Base-by-base conservation (phyloP, 2,888 invertebrate genomes). In the Podabrus alpinus region DNA sequence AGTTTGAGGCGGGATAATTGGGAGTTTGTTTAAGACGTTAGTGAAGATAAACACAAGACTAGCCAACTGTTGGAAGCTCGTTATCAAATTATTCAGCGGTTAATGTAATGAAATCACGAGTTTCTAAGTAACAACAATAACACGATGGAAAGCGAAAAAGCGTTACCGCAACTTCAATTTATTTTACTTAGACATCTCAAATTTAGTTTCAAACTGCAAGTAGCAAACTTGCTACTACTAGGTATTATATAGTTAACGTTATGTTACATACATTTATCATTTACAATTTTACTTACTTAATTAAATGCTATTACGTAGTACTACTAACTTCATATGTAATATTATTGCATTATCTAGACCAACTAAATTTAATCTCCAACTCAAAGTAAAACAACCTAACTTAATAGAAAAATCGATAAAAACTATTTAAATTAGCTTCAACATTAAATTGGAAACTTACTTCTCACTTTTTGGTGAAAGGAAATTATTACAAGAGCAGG, bases 51-150 rank as follows among this genome's bases (percentile, higher is more conserved):
- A 85, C 84, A 84, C 76, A 73, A 77, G 75, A 78, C 78, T 79
- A 78, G 81, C 82, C 81, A 82, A 83, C 83, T 81, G 82, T 80
- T 81, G 82, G 81, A 79, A 79, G 79, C 80, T 80, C 83, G 81
- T 84, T 83, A 84, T 84, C 83, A 81, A 84, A 83, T 84, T 83
- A 84, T 83, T 83, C 82, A 79, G 78, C 79, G 81, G 80, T 82
- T 83, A 83, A 84, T 82, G 82, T 81, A 83, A 84, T 84, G 83
- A 83, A 82, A 82, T 83, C 81, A 80, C 77, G 78, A 82, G 80
- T 80, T 81, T 75, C 80, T 76, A 81, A 80, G 81, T 80, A 80
- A 80, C 79, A 80, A 81, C 79, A 81, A 80, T 80, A 80, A 80
- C 79, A 74, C 72, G 74, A 74, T 71, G 73, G 71, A 69, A 72